Conservation (phyloP, 2,888 invertebrate species). For the Mesorhabditis belari region DNA sequence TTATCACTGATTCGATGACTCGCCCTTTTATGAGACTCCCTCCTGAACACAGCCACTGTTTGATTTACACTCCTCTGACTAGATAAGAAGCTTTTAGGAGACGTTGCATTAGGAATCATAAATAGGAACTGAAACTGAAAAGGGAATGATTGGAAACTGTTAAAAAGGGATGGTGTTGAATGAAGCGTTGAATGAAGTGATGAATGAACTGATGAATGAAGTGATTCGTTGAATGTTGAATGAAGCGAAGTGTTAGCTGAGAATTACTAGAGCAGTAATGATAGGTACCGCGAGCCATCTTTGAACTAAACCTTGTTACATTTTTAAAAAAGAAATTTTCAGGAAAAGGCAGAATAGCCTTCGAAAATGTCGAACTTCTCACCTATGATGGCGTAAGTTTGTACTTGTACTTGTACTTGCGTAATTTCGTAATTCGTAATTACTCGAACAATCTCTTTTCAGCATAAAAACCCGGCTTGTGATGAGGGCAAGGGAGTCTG, state of each 20-base stretch:
- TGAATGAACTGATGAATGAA: no score
- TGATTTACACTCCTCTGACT: background rate
- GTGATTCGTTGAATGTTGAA: no score
- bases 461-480: conserved; percentile 32
- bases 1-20: no score
- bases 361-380: conserved; percentile 29
- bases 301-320: no score
- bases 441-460: no score
- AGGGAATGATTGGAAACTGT: background rate
- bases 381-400: conserved; percentile 25
- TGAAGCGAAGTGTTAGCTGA: no score
- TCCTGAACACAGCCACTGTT: background rate
- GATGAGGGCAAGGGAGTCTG: conserved; percentile 20
- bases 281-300: no score
- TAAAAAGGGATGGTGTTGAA: background rate
- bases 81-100: background rate
- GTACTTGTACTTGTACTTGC: background rate
- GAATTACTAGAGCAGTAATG: no score
- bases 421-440: no score
- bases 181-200: no score
- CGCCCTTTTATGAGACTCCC: background rate
- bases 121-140: background rate
- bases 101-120: background rate
- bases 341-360: conserved; percentile 29
- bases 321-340: no score